Percentiles rank a stretch among this genome's conserved stretches.
Conservation (phyloP, 1,140 invertebrate species). For the Trialeurodes vaporariorum region DNA sequence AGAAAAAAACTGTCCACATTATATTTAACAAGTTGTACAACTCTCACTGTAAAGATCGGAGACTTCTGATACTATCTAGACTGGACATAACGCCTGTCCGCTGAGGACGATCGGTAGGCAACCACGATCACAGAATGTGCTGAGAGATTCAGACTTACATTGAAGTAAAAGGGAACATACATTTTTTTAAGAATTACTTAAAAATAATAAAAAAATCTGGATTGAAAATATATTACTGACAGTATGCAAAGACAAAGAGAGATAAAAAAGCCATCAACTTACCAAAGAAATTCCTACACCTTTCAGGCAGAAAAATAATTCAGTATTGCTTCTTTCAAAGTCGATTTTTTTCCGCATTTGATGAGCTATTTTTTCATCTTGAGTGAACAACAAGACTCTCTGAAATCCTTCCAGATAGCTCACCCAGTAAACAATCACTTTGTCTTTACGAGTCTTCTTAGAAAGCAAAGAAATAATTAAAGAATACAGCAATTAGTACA, state of each 20-base stretch:
- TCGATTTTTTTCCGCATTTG: constrained; percentile 54
- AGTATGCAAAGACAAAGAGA: background rate
- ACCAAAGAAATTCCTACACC: constrained; percentile 55
- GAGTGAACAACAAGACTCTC: constrained; percentile 64
- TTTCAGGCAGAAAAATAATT: constrained; percentile 55
- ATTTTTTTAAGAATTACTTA: no score
- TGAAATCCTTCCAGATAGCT: constrained; percentile 64
- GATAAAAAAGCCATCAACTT: constrained; percentile 19
- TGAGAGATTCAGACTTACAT: no score
- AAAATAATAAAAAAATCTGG: no score
- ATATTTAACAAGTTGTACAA: no score
- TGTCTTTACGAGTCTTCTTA: constrained; percentile 39
- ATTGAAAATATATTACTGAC: background rate
- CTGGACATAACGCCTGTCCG: no score
- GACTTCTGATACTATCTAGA: no score
- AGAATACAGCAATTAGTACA: no score
- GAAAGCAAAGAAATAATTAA: constrained; percentile 20
- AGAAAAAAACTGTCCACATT: no score
- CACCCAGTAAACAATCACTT: constrained; percentile 67
- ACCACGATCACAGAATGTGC: no score
- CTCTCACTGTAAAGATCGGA: no score
- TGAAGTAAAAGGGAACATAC: no score
- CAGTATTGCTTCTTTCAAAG: constrained; percentile 52
- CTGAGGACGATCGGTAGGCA: no score
- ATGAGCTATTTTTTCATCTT: constrained; percentile 59